Evolutionary conservation across 2,888 invertebrate genomes (phyloP), one percentile per base, ranked within the genome.

Genomic region (Allygus modestus): DNA sequence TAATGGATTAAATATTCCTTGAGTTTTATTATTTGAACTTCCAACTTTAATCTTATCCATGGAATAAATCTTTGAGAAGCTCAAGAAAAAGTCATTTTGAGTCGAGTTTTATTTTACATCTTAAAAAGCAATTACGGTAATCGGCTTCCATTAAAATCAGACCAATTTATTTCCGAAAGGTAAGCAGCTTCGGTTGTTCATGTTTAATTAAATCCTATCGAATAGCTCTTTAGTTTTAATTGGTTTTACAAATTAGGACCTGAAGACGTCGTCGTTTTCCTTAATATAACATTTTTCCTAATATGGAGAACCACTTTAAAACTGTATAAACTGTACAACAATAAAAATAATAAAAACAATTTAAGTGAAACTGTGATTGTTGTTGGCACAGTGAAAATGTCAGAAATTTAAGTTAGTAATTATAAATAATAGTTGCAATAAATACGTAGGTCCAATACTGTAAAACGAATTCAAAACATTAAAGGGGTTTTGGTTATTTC

Each of bases 101-200:
- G 65, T 7, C 31, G 65, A 65, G 65, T 65, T 65, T 65, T 65
- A 65, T 28, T 65, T 65, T 28, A 65, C 28, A 65, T 65, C 65
- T 37, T 41, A 37, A 31, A 71, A 71, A 71, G 71, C 71, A 71
- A 71, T 71, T 71, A 71, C 71, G n/a, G 23, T 71, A 71, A 71
- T 71, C 71, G 71, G 71, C 71, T 71, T 71, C 71, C 41, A 23
- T 71, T 71, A 71, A 71, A 71, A 71, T 71, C 71, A 41, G 71
- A 71, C 71, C 71, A 71, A 71, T 71, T 71, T 71, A 71, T 71
- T 71, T 71, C 71, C 71, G 41, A 71, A 41, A 71, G 71, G 71
- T 71, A 71, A 71, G 71, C 71, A 71, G 71, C 71, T 71, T 71
- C 71, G 71, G 71, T 71, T 71, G 71, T 71, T 71, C 71, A 41